A percentile compares a stretch with the other conserved stretches of the same genome.
Conservation (phyloP, 2,888 invertebrate species). For the Agapostemon virescens region DNA sequence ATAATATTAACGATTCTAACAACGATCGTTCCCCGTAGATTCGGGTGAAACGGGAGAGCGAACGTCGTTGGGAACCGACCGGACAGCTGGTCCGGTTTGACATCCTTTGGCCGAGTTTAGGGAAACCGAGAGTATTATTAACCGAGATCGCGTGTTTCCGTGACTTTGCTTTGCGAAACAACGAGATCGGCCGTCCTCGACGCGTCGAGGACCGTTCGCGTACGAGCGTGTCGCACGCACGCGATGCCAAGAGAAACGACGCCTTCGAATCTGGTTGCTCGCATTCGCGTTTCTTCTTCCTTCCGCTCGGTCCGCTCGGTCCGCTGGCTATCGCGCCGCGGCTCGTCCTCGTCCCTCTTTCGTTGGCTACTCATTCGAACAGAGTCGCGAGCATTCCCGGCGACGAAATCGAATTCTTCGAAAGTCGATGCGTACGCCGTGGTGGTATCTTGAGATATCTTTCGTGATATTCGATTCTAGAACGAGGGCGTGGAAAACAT, state of each 20-base stretch:
- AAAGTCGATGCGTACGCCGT: no score
- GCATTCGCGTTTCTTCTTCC: background rate
- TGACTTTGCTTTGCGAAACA: constrained; percentile 61
- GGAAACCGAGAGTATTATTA: constrained; percentile 73
- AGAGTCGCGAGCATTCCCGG: no score
- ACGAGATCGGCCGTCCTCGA: constrained; percentile 56
- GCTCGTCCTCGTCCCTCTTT: no score
- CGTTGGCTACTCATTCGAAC: no score
- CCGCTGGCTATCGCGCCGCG: no score
- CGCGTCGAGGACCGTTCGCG: constrained; percentile 7
- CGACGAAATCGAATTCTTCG: background rate
- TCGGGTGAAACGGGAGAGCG: no score
- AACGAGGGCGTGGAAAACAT: background rate
- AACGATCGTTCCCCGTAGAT: no score
- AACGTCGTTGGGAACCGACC: constrained; percentile 56
- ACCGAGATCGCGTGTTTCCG: constrained; percentile 66
- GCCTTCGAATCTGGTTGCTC: background rate
- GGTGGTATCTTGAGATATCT: no score
- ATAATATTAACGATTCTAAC: no score
- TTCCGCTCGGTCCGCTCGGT: no score
- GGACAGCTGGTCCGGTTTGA: constrained; percentile 64
- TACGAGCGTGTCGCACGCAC: background rate
- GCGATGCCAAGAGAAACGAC: background rate
- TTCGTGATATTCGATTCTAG: background rate
- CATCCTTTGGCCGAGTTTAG: constrained; percentile 74